Evolutionary conservation across 2,888 invertebrate species (phyloP), one percentile per base, ranked within the genome.

Genomic region (Drosophila melanosoma): DNA sequence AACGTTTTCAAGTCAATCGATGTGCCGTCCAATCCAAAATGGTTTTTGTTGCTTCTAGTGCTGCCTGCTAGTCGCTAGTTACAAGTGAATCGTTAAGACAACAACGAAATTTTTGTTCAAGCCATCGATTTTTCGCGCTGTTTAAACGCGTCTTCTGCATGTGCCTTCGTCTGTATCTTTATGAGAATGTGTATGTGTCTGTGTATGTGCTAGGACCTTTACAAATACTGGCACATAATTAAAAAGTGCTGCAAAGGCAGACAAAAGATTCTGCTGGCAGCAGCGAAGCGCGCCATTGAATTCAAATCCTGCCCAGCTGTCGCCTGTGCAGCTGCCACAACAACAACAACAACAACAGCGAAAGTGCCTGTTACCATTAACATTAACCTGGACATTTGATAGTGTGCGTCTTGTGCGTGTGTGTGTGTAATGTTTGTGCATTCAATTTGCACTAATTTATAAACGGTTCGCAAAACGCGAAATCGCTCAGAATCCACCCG

Each of bases 361-460:
- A 29, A 32, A 67, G 63, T 72, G 76, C 58, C 67, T 61, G 26
- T 66, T 74, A 42, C 67, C 61, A 20, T 66, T 74, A 52, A 11
- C 76, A 62, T 68, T 78, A 76, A 78, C 69, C 74, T 76, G 79
- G 68, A 36, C 52, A 40, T 40, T 65, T 63, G 51, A 52, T 7
- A 42, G 61, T 63, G 52, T 58, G 26, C 12, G 66, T 35, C 62
- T 51, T 63, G 57, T 56, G 58, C 63, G 70, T 56, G 71, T 54
- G 71, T 66, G 69, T 35, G 63, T 57, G 58, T 63, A 56, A 56
- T 69, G 62, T 82, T 82, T 87, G 88, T 82, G 88, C 83, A 87
- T 84, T 69, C 48, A 84, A 85, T 85, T 87, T 83, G 76, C 87
- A 86, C 70, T 58, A 69, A 67, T 58, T 75, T 73, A n/a, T 45